Evolutionary conservation across 2,888 invertebrate species (phyloP).

Genomic region (Heliconius charithonia): DNA sequence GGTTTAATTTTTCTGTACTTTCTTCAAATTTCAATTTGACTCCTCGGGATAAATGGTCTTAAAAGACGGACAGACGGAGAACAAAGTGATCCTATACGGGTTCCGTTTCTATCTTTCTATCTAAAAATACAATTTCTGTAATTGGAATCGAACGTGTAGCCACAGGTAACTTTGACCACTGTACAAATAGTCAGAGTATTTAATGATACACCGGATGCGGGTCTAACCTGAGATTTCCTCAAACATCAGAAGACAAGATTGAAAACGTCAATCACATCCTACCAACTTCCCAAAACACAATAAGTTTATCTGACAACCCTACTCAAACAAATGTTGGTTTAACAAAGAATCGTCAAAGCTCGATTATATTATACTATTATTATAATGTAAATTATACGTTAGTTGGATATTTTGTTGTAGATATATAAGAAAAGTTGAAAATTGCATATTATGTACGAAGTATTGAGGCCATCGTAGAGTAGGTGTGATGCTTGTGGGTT

Average conservation of each 20-base stretch:
- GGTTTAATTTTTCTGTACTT: too few species aligned
- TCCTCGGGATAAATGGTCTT: too few species aligned
- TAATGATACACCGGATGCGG: conserved; percentile 22
- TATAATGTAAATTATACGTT: conserved; percentile 11
- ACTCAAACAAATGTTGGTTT: conserved; percentile 36
- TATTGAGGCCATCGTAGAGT: not conserved
- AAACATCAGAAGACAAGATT: conserved; percentile 47
- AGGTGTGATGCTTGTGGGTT: not conserved
- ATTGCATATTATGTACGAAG: not conserved
- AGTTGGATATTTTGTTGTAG: not conserved
- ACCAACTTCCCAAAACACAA: conserved; percentile 31
- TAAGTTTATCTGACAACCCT: conserved; percentile 35
- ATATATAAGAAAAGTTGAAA: not conserved
- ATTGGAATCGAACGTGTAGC: not conserved
- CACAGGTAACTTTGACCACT: not conserved
- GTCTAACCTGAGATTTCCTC: conserved; percentile 19
- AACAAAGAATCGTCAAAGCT: conserved; percentile 14
- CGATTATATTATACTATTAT: conserved; percentile 7
- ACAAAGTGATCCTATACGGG: too few species aligned
- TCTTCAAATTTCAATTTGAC: too few species aligned
- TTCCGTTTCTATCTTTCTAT: not conserved
- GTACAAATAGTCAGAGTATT: conserved; percentile 21
- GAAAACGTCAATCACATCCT: conserved; percentile 61
- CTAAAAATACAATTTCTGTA: too few species aligned
- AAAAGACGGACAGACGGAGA: too few species aligned